Conservation (phyloP, 2,797 vertebrate species). For the Anniella stebbinsi region DNA sequence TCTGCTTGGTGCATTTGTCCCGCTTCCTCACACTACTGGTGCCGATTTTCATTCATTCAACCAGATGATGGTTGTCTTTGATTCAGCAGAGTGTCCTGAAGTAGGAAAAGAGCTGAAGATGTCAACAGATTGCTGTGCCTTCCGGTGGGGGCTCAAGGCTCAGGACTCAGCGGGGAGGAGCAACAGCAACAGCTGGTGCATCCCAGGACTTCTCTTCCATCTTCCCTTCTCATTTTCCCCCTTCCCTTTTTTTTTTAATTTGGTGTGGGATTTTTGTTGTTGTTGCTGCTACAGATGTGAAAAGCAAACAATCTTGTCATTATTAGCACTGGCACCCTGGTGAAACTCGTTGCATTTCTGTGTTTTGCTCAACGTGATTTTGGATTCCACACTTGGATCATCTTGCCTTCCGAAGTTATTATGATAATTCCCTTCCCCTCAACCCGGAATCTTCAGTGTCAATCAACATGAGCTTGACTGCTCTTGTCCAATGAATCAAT, state of each 20-base stretch:
- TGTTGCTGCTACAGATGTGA: constrained; percentile 72
- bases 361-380: background rate
- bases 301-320: constrained; percentile 69
- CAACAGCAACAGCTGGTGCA: constrained; percentile 87
- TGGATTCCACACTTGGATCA: constrained; percentile 34
- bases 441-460: background rate
- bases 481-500: constrained; percentile 2
- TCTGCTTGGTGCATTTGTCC: constrained; percentile 77
- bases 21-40: constrained; percentile 70
- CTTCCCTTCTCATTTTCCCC: constrained; percentile 64
- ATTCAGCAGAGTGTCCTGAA: constrained; percentile 76
- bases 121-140: constrained; percentile 81
- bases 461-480: background rate
- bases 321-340: constrained; percentile 73
- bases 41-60: constrained; percentile 74
- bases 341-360: constrained; percentile 35
- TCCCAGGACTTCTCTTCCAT: constrained; percentile 78
- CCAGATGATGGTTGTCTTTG: constrained; percentile 77
- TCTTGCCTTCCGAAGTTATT: constrained; percentile 37
- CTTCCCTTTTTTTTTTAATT: background rate
- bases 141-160: constrained; percentile 75
- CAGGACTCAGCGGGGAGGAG: constrained; percentile 79
- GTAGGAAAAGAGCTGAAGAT: constrained; percentile 71
- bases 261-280: background rate
- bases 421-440: constrained; percentile 14